These are phyloP conservation scores for Strix uralensis DNA, from an alignment of 2,113 vertebrate genomes.

Conservation along the genomic window DNA sequence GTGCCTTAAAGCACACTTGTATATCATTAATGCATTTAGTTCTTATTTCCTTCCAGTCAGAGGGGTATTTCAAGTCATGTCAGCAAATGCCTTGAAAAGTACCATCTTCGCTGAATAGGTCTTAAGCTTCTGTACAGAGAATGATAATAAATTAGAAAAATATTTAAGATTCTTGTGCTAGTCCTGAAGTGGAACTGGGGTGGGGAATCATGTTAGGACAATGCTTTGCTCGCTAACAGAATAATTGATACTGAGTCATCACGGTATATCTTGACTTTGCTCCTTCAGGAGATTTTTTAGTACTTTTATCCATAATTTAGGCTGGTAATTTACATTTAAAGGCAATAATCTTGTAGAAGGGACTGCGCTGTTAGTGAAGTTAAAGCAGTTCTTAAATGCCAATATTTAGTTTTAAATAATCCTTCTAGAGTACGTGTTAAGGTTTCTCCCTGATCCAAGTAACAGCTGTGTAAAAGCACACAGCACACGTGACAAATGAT, in stretches of 20 bases:
- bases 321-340: neutral
- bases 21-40: neutral
- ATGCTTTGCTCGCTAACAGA: neutral
- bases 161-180: rapidly evolving
- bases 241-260: neutral
- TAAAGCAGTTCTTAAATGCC: neutral
- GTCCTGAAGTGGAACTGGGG: neutral
- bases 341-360: neutral
- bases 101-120: neutral
- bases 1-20: neutral
- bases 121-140: neutral
- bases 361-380: neutral
- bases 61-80: neutral
- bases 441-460: neutral
- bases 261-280: neutral
- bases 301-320: rapidly evolving
- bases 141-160: neutral
- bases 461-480: rapidly evolving
- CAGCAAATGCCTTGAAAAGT: neutral
- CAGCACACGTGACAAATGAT: rapidly evolving
- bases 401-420: rapidly evolving
- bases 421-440: rapidly evolving
- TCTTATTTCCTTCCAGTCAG: neutral
- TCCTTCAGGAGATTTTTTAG: neutral
- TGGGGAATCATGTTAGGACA: neutral